Evolutionary conservation across 1,140 invertebrate species (phyloP).

Genomic region (Drosophila ananassae): DNA sequence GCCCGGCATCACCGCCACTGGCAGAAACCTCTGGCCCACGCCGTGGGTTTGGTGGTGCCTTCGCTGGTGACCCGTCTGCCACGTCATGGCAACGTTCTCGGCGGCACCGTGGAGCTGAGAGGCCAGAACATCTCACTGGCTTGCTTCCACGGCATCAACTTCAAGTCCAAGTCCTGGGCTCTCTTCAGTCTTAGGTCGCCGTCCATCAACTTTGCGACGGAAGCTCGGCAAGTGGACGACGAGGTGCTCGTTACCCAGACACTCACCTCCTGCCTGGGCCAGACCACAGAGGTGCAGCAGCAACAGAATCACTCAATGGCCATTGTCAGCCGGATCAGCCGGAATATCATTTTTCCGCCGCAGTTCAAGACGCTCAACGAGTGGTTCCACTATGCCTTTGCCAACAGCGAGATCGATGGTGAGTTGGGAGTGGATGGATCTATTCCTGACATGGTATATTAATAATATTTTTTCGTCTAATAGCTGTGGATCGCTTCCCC

Average conservation of each 20-base stretch:
- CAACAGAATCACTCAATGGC: conserved; percentile 94
- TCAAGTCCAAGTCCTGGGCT: conserved; percentile 97
- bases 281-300: conserved; percentile 87
- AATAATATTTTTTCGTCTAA: background rate
- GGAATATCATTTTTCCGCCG: conserved; percentile 96
- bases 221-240: conserved; percentile 91
- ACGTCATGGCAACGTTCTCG: conserved; percentile 93
- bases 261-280: conserved; percentile 94
- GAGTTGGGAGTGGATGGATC: conserved; percentile 53
- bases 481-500: conserved; percentile 95
- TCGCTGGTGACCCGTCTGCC: conserved; percentile 88
- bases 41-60: conserved; percentile 89
- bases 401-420: conserved; percentile 97
- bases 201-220: conserved; percentile 97
- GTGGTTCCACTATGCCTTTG: conserved; percentile 98
- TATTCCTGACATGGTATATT: background rate
- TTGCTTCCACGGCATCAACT: conserved; percentile 98
- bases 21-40: conserved; percentile 89
- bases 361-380: conserved; percentile 97
- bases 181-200: conserved; percentile 97
- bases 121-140: conserved; percentile 96
- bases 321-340: conserved; percentile 95
- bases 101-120: conserved; percentile 96
- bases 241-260: conserved; percentile 91
- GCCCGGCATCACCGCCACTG: conserved; percentile 95